Evolutionary conservation across 2,888 invertebrate genomes (phyloP).

Genomic region (Tortricodes alternella): DNA sequence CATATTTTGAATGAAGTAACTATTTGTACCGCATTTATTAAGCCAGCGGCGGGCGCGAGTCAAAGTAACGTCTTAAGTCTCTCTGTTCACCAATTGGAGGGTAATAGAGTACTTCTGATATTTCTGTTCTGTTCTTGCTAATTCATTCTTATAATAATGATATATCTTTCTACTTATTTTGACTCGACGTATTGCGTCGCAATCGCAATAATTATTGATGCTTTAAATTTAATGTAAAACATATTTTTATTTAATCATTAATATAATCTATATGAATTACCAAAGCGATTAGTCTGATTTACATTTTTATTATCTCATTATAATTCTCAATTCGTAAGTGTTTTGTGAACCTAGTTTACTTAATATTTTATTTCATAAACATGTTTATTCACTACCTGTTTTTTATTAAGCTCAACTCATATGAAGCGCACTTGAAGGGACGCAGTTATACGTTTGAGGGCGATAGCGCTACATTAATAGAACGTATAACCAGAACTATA

Average conservation of each 20-base stretch:
- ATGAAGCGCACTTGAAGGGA: neutral
- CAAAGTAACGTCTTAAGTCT: neutral
- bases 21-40: neutral
- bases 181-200: neutral
- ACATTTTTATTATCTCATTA: conserved; percentile 3
- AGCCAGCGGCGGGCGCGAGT: neutral
- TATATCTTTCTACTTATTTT: no score
- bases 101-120: neutral
- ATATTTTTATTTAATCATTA: neutral
- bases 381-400: conserved; percentile 33
- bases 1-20: conserved; percentile 4
- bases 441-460: neutral
- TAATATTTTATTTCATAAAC: conserved; percentile 32
- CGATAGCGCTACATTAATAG: neutral
- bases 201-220: neutral
- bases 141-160: no score
- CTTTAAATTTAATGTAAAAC: neutral
- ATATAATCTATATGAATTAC: conserved; percentile 7
- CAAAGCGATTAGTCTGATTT: conserved; percentile 10
- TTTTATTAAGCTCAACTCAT: conserved; percentile 16
- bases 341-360: conserved; percentile 22
- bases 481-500: no score
- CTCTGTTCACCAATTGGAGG: neutral
- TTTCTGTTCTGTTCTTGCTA: no score
- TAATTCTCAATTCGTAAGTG: conserved; percentile 5